phyloP scores from a whole-genome alignment of 2,888 invertebrate species.

The Theristus sp. region DNA sequence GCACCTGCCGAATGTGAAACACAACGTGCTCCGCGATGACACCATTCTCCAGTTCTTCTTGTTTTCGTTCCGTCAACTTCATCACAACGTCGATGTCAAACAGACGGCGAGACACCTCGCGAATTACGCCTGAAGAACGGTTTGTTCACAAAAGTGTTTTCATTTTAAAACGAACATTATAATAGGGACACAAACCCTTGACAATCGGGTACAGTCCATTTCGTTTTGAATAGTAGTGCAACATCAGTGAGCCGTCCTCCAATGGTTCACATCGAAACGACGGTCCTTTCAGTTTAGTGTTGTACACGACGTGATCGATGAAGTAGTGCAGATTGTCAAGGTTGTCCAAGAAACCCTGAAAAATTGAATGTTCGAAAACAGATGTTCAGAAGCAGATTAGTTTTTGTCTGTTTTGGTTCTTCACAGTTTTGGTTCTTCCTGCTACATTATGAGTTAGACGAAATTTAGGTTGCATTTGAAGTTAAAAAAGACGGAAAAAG shows the following conservation, averaged over 20 bases:
- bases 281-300: conserved; percentile 36
- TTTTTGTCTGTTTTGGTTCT: too few species aligned
- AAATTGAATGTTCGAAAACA: too few species aligned
- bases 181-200: conserved; percentile 33
- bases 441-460: too few species aligned
- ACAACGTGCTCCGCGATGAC: conserved; percentile 24
- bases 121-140: conserved; percentile 65
- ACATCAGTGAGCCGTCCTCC: conserved; percentile 65
- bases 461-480: too few species aligned
- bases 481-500: too few species aligned
- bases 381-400: too few species aligned
- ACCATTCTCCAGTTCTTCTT: conserved; percentile 62
- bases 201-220: conserved; percentile 84
- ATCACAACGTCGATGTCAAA: conserved; percentile 82
- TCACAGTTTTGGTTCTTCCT: too few species aligned
- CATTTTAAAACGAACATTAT: too few species aligned
- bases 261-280: conserved; percentile 75
- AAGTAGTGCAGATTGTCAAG: conserved; percentile 64
- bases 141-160: not conserved
- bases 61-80: conserved; percentile 58
- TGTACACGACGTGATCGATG: conserved; percentile 20
- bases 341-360: conserved; percentile 68
- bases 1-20: conserved; percentile 20
- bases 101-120: conserved; percentile 80
- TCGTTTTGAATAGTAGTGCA: conserved; percentile 88